These are phyloP conservation scores for Bostrychus sinensis DNA, from an alignment of 2,113 vertebrate genomes.

Conservation along the genomic window DNA sequence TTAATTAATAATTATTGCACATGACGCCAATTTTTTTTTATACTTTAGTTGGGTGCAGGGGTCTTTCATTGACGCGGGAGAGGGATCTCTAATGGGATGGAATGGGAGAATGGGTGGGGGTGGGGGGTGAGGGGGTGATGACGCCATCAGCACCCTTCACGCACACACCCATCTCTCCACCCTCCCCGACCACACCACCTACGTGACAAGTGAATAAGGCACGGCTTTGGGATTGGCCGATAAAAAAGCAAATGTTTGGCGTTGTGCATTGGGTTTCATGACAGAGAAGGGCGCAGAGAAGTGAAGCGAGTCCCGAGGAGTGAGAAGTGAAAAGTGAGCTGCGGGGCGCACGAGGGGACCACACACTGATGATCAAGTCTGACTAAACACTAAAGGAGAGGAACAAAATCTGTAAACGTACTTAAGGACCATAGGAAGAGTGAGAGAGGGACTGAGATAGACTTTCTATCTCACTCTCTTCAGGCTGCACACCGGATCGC, in stretches of 20 bases:
- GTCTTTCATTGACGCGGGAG: slow-evolving; percentile 88
- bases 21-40: slow-evolving; percentile 77
- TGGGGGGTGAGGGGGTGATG: slow-evolving; percentile 75
- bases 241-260: slow-evolving; percentile 89
- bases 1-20: slow-evolving; percentile 72
- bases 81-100: slow-evolving; percentile 88
- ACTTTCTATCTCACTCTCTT: slow-evolving; percentile 78
- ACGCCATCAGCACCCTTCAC: slow-evolving; percentile 82
- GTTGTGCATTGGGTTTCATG: slow-evolving; percentile 73
- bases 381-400: slow-evolving; percentile 57
- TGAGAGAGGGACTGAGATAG: slow-evolving; percentile 64
- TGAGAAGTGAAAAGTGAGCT: slow-evolving; percentile 32
- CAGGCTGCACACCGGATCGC: slow-evolving; percentile 69
- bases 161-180: background rate
- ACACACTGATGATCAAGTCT: slow-evolving; percentile 69
- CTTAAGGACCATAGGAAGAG: slow-evolving; percentile 21
- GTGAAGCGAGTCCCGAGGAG: slow-evolving; percentile 24
- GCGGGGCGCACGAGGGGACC: slow-evolving; percentile 77
- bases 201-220: slow-evolving; percentile 86
- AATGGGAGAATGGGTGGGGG: too few relatives aligned
- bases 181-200: slow-evolving; percentile 18
- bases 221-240: slow-evolving; percentile 87
- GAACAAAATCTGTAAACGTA: slow-evolving; percentile 29
- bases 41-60: slow-evolving; percentile 77
- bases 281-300: slow-evolving; percentile 75